Percentiles rank a stretch among this genome's conserved stretches.
Conservation (phyloP, 2,888 invertebrate species). For the Saturnia pavonia region DNA sequence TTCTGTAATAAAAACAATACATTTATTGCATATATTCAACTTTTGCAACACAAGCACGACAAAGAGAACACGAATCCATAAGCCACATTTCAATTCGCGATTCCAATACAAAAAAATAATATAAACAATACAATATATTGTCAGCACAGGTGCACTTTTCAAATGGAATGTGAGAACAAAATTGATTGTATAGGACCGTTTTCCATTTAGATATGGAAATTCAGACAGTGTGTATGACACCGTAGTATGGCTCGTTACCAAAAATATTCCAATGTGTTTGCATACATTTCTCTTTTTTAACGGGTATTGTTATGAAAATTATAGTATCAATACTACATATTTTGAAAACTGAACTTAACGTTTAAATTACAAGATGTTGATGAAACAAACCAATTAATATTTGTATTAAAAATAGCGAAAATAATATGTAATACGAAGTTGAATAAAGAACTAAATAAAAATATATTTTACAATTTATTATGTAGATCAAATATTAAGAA, state of each 20-base stretch:
- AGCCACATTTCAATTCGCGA: constrained; percentile 55
- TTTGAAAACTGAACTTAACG: not conserved
- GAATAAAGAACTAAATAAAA: too few relatives aligned
- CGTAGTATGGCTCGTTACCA: constrained; percentile 47
- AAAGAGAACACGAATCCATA: constrained; percentile 31
- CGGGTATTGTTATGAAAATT: not conserved
- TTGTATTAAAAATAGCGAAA: too few relatives aligned
- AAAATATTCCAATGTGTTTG: constrained; percentile 45
- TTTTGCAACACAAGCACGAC: constrained; percentile 30
- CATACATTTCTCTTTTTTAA: not conserved
- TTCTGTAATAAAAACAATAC: not conserved
- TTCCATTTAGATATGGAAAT: constrained; percentile 81
- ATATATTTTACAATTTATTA: too few relatives aligned
- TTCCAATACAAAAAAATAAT: constrained; percentile 54
- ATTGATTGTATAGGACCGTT: constrained; percentile 76
- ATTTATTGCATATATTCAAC: constrained; percentile 4
- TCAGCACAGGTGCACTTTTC: constrained; percentile 74
- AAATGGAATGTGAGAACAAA: constrained; percentile 73
- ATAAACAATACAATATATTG: constrained; percentile 57
- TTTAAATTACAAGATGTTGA: not conserved
- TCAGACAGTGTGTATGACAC: constrained; percentile 64
- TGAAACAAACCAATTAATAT: not conserved
- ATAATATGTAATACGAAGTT: too few relatives aligned
- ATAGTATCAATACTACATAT: not conserved
- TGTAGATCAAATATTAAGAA: too few relatives aligned